phyloP scores from a whole-genome alignment of 2,797 vertebrate genomes.

The Etheostoma nigrum region DNA sequence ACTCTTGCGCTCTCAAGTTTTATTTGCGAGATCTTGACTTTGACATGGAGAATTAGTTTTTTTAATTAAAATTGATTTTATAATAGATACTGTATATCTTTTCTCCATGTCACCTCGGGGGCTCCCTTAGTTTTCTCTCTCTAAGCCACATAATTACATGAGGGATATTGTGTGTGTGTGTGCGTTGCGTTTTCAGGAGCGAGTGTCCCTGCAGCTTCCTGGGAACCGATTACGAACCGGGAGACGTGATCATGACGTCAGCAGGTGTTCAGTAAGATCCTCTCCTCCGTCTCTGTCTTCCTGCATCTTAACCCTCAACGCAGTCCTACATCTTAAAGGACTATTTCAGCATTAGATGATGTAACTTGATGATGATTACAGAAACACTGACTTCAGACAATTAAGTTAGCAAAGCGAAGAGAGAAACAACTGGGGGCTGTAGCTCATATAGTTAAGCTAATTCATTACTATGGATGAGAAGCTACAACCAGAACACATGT shows the following conservation, averaged over 20 bases:
- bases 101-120: too few species aligned
- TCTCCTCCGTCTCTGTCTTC: constrained; percentile 29
- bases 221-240: constrained; percentile 91
- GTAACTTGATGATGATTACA: neutral
- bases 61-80: too few species aligned
- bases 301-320: too few species aligned
- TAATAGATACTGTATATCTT: too few species aligned
- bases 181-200: constrained; percentile 79
- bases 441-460: neutral
- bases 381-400: too few species aligned
- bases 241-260: constrained; percentile 92
- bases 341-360: neutral
- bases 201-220: constrained; percentile 94
- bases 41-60: too few species aligned
- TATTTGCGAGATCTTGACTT: too few species aligned
- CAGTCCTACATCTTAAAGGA: too few species aligned
- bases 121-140: neutral
- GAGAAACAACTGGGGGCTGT: neutral
- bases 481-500: neutral
- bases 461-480: neutral
- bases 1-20: too few species aligned
- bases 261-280: constrained; percentile 94
- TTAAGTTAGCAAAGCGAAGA: neutral
- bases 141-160: neutral
- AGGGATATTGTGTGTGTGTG: neutral